A percentile compares a stretch with the other conserved stretches of the same genome.
These are phyloP conservation scores for human (Homo sapiens) DNA, from an alignment of 2,113 vertebrate genomes.

Conservation along the genomic window GRCh38 chr11:23242501-23243000, in stretches of 20 bases:
- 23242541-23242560: background rate
- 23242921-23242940: background rate
- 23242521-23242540: background rate
- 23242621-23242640: background rate
- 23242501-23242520: background rate
- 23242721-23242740: background rate
- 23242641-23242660: background rate
- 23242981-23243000: background rate
- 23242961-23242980: background rate
- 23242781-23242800: background rate
- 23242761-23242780: background rate
- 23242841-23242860: background rate
- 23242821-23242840: background rate
- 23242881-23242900: background rate
- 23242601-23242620: background rate
- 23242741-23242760: background rate
- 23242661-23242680: background rate
- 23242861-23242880: background rate
- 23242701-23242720: background rate
- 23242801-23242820: background rate
- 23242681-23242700: background rate
- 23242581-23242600: background rate
- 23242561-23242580: background rate
- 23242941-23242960: background rate
- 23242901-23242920: background rate